A percentile compares a stretch with the other conserved stretches of the same genome.
Conservation (phyloP, 2,888 invertebrate genomes). For the Chymomyza procnemis region DNA sequence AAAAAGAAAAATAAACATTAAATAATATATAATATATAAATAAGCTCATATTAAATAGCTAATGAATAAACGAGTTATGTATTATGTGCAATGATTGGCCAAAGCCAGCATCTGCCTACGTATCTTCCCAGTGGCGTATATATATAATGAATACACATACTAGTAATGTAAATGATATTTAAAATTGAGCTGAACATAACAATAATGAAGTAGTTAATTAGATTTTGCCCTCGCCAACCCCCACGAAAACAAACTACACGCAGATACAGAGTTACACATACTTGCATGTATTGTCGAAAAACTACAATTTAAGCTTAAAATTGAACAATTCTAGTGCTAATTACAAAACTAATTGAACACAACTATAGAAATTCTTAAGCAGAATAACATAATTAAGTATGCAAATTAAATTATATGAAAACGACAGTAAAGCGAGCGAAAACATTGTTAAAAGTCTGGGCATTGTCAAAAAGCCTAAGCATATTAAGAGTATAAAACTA, state of each 20-base stretch:
- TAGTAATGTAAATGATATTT: conserved; percentile 6
- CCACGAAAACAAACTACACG: neutral
- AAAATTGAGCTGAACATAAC: neutral
- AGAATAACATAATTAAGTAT: neutral
- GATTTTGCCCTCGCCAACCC: neutral
- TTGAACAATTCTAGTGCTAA: neutral
- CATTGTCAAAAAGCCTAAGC: neutral
- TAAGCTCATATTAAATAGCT: neutral
- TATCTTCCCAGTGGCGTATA: conserved; percentile 25
- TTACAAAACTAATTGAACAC: neutral
- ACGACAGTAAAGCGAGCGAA: neutral
- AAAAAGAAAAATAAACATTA: conserved; percentile 6
- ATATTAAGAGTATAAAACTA: neutral
- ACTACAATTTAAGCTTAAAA: neutral
- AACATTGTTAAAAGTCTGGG: neutral
- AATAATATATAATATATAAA: too few species aligned
- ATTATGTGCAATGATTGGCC: neutral
- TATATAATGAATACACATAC: conserved; percentile 20
- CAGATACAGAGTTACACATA: neutral
- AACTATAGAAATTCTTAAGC: neutral
- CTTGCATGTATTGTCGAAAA: neutral
- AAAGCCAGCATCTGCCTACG: neutral
- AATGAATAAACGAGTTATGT: neutral
- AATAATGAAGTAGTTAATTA: neutral
- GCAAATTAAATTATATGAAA: neutral